Evolutionary conservation across 2,797 vertebrate genomes (phyloP).

Genomic region (Echeneis naucrates): DNA sequence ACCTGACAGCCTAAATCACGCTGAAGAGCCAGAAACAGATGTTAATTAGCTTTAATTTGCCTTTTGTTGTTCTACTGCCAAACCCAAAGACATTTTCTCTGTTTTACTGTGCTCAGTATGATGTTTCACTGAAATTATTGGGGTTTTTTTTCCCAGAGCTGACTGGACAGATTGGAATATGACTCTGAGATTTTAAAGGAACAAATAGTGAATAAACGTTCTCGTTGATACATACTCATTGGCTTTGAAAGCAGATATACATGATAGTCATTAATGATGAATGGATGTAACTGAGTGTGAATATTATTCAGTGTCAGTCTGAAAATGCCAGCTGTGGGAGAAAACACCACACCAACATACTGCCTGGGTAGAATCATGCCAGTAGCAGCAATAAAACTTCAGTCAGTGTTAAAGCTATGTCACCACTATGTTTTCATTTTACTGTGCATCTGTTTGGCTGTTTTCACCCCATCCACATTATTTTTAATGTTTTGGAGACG

Average conservation of each 20-base stretch:
- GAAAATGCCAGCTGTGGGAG: background rate
- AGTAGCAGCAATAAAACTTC: background rate
- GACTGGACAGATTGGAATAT: background rate
- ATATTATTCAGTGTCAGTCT: too few species aligned
- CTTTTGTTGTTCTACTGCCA: conserved; percentile 78
- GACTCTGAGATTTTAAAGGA: background rate
- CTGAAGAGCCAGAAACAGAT: conserved; percentile 79
- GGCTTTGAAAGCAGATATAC: background rate
- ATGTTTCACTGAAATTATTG: conserved; percentile 27
- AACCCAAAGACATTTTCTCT: conserved; percentile 60
- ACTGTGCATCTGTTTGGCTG: too few species aligned
- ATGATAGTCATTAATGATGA: background rate
- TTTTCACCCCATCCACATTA: too few species aligned
- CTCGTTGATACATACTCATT: too few species aligned
- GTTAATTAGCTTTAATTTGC: conserved; percentile 84
- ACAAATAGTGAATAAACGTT: background rate
- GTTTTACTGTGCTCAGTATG: conserved; percentile 43
- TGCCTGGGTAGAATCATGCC: background rate
- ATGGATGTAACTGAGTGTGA: background rate
- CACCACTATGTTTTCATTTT: too few species aligned
- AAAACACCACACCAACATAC: background rate
- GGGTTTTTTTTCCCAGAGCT: background rate
- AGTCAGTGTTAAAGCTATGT: too few species aligned
- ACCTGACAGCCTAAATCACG: conserved; percentile 76
- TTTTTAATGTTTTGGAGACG: too few species aligned